Conservation (phyloP, 2,797 vertebrate genomes). For the Coregonus sp. region DNA sequence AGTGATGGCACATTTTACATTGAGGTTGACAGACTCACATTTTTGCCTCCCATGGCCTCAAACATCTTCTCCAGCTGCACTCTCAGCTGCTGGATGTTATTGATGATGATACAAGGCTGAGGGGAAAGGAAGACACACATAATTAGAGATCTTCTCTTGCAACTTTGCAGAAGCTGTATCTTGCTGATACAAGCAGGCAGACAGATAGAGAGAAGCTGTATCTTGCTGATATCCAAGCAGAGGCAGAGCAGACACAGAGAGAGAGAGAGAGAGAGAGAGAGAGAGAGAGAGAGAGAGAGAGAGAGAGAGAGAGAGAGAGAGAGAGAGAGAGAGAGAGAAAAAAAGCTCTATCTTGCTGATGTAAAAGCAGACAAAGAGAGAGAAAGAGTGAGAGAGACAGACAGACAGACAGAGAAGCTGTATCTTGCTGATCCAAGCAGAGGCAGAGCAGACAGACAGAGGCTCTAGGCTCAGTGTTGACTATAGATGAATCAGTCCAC, state of each 20-base stretch:
- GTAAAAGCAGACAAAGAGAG: background rate
- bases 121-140: slow-evolving; percentile 2
- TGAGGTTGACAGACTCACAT: slow-evolving; percentile 73
- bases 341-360: background rate
- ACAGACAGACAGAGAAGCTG: background rate
- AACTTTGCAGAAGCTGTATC: background rate
- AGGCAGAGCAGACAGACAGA: background rate
- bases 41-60: slow-evolving; percentile 96
- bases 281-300: background rate
- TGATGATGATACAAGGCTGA: slow-evolving; percentile 96
- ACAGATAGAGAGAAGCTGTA: background rate
- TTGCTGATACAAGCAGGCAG: background rate
- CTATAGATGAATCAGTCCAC: slow-evolving; percentile 17
- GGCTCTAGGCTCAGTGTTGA: background rate
- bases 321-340: background rate
- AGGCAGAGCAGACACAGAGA: background rate
- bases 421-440: background rate
- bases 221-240: background rate
- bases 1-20: background rate
- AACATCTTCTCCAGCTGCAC: slow-evolving; percentile 99
- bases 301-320: background rate
- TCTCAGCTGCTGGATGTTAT: slow-evolving; percentile 96
- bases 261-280: background rate
- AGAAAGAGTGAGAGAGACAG: background rate
- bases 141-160: background rate